phyloP scores from a whole-genome alignment of 2,888 invertebrate genomes.

The Dolichopus griseipennis region DNA sequence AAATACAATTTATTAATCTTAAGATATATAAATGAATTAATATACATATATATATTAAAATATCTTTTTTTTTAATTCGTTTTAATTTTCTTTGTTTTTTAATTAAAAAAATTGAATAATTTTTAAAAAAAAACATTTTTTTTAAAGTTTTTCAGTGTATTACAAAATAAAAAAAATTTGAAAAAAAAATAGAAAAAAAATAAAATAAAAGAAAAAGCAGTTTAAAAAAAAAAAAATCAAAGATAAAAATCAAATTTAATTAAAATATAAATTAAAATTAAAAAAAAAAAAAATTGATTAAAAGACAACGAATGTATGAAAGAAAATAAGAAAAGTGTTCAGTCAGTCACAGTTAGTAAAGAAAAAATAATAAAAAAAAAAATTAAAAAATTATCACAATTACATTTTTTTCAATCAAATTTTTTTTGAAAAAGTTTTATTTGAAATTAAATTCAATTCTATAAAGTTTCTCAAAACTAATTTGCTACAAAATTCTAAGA shows the following conservation, averaged over 20 bases:
- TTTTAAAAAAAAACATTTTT: not conserved
- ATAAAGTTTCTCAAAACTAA: no score
- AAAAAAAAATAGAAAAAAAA: not conserved
- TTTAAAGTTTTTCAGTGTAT: not conserved
- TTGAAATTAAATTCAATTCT: no score
- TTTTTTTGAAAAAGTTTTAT: no score
- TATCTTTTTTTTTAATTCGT: no score
- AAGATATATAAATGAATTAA: not conserved
- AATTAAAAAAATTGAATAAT: no score
- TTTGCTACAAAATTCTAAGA: no score
- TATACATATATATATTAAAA: not conserved
- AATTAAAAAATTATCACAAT: not conserved
- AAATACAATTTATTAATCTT: no score
- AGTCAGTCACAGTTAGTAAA: no score
- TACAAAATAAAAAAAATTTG: not conserved
- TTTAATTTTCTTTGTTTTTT: no score
- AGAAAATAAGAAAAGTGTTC: not conserved
- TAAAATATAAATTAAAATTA: not conserved
- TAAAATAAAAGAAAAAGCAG: not conserved
- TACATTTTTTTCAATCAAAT: no score
- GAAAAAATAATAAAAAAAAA: not conserved
- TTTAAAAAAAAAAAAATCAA: no score
- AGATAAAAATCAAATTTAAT: not conserved
- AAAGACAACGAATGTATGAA: not conserved
- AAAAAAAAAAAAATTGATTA: not conserved